Conservation (phyloP, 2,888 invertebrate species). For the Synanthedon tipuliformis region DNA sequence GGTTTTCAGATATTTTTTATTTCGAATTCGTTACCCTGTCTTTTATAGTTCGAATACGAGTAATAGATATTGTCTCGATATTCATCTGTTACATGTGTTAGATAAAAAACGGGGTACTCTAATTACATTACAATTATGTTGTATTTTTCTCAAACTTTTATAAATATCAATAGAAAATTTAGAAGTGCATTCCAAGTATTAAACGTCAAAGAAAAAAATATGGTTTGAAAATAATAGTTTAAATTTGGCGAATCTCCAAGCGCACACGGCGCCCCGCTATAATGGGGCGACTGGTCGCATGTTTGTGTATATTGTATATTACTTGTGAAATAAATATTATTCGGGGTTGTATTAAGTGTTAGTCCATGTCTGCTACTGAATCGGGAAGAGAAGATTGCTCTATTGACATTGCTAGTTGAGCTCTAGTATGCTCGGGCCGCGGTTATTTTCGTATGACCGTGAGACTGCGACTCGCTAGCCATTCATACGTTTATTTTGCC, state of each 20-base stretch:
- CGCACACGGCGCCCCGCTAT: background rate
- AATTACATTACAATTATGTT: too few relatives aligned
- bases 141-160: too few relatives aligned
- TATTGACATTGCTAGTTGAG: constrained; percentile 49
- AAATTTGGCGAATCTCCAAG: background rate
- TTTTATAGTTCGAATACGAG: too few relatives aligned
- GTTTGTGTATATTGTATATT: too few relatives aligned
- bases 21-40: too few relatives aligned
- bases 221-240: background rate
- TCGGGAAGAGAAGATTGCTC: constrained; percentile 9
- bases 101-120: too few relatives aligned
- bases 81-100: too few relatives aligned
- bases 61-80: too few relatives aligned
- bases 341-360: background rate
- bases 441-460: constrained; percentile 55
- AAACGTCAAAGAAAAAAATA: background rate
- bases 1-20: too few relatives aligned
- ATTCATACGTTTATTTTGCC: constrained; percentile 33
- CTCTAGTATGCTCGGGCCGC: constrained; percentile 9
- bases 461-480: constrained; percentile 39
- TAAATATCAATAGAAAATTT: too few relatives aligned
- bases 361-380: background rate
- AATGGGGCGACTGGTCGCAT: too few relatives aligned
- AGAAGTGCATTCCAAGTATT: background rate
- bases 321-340: too few relatives aligned